Evolutionary conservation across 1,140 invertebrate genomes (phyloP).

Genomic region (Conus ventricosus): DNA sequence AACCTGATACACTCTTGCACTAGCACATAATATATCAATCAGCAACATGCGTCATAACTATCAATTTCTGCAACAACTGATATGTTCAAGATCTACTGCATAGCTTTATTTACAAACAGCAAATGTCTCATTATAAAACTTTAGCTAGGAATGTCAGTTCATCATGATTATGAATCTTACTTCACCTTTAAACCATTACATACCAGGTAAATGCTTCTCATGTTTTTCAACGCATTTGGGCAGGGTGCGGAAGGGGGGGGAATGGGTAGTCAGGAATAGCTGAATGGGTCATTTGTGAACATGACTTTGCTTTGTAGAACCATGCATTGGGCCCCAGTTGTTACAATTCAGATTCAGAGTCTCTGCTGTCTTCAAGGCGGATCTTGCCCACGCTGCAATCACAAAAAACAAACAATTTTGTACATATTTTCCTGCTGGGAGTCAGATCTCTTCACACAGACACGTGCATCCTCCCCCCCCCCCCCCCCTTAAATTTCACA

Average conservation of each 20-base stretch:
- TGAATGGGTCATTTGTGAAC: not conserved
- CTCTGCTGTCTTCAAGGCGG: constrained; percentile 24
- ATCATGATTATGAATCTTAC: not conserved
- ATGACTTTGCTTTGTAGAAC: not conserved
- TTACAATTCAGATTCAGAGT: constrained; percentile 23
- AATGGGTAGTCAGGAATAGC: not conserved
- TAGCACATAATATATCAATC: too few species aligned
- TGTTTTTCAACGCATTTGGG: not conserved
- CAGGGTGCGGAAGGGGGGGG: not conserved
- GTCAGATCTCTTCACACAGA: too few species aligned
- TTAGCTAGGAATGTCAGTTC: not conserved
- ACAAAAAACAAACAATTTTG: not conserved
- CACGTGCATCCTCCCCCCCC: too few species aligned
- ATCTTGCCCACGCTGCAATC: constrained; percentile 23
- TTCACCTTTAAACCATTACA: too few species aligned
- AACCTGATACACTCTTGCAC: too few species aligned
- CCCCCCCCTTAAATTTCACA: too few species aligned
- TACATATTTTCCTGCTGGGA: too few species aligned
- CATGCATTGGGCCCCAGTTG: not conserved
- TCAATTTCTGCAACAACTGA: not conserved
- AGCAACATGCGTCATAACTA: too few species aligned
- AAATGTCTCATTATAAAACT: not conserved
- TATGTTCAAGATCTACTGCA: not conserved
- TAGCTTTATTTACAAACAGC: not conserved
- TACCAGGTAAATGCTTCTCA: not conserved